A percentile compares a stretch with the other conserved stretches of the same genome.
Conservation (phyloP, 2,888 invertebrate species). For the Leptinotarsa peninsularis region DNA sequence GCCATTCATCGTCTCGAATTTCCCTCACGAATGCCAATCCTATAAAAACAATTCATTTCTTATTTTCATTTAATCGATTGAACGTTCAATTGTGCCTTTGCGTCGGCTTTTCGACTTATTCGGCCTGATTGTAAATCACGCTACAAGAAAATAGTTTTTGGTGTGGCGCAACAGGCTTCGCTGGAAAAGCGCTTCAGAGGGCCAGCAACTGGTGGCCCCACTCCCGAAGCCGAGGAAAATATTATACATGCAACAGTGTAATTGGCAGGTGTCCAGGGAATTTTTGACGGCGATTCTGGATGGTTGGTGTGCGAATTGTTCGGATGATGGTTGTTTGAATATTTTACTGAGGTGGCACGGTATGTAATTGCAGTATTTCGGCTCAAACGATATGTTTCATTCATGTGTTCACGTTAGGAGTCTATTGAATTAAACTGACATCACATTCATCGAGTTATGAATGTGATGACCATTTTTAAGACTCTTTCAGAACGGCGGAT, state of each 20-base stretch:
- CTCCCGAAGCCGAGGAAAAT: constrained; percentile 53
- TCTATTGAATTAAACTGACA: too few species aligned
- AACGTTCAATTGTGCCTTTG: constrained; percentile 54
- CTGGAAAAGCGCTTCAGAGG: constrained; percentile 10
- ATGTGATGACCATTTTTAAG: too few species aligned
- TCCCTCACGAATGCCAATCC: constrained; percentile 44
- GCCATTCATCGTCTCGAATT: constrained; percentile 17
- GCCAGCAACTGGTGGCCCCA: constrained; percentile 21
- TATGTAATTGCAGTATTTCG: background rate
- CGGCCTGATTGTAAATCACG: constrained; percentile 50
- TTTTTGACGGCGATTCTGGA: constrained; percentile 35
- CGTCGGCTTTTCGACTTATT: constrained; percentile 54
- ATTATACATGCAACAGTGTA: constrained; percentile 64
- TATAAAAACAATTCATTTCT: constrained; percentile 55
- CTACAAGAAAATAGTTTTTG: constrained; percentile 53
- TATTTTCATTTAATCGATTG: constrained; percentile 59
- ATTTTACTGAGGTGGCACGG: constrained; percentile 9
- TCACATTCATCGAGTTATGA: too few species aligned
- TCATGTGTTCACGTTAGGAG: too few species aligned
- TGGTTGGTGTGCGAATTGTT: constrained; percentile 14
- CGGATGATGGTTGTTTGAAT: constrained; percentile 14
- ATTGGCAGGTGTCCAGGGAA: constrained; percentile 63
- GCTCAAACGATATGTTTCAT: too few species aligned
- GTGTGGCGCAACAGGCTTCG: constrained; percentile 51
- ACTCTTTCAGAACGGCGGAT: too few species aligned